These are phyloP conservation scores for Mohoua ochrocephala DNA, from an alignment of 2,113 vertebrate species.

Conservation along the genomic window DNA sequence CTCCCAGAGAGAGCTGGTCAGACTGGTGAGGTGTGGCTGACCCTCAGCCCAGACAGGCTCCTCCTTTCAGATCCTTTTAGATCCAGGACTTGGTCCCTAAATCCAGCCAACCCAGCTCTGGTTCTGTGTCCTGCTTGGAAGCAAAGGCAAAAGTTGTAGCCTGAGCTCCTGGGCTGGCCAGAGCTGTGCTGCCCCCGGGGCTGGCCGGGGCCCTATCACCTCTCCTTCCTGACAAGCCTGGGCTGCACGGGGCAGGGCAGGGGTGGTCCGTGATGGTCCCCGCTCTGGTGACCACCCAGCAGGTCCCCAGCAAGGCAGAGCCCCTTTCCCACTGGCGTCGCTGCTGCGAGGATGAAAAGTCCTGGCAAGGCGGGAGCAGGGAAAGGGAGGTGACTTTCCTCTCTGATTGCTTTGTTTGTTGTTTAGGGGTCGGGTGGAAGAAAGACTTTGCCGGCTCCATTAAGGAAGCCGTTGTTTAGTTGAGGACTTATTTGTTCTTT, in stretches of 20 bases:
- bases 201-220: fast-evolving
- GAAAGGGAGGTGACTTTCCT: neutral
- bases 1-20: neutral
- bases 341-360: neutral
- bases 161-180: neutral
- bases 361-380: neutral
- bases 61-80: neutral
- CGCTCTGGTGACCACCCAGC: neutral
- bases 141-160: neutral
- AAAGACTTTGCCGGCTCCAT: neutral
- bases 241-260: neutral
- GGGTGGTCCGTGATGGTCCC: neutral
- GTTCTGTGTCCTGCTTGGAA: neutral
- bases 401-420: neutral
- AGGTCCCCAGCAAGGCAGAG: neutral
- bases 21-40: neutral
- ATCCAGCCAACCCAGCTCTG: neutral
- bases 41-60: neutral
- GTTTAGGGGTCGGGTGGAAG: neutral
- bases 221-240: neutral
- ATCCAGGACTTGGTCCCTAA: neutral
- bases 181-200: neutral
- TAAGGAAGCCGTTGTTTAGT: constrained; percentile 27
- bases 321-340: fast-evolving
- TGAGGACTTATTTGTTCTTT: constrained; percentile 2